Base-by-base conservation (phyloP, 2,888 invertebrate species). In the Halictus ligatus region DNA sequence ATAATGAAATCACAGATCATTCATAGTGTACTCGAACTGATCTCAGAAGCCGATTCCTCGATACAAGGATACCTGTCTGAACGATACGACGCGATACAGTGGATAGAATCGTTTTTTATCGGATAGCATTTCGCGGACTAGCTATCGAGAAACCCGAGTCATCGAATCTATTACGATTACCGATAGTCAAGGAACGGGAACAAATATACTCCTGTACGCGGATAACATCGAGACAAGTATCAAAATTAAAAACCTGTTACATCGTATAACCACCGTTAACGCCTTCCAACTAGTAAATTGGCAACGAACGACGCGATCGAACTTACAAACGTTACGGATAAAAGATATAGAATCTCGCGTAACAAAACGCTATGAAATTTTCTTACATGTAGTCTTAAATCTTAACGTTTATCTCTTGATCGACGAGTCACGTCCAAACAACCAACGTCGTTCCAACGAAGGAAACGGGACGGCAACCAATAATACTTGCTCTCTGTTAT, bases 1-100 rank as follows among this genome's bases (percentile, higher is more conserved):
- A 92, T 93, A 91, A 89, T 90, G 92, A 92, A 93, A 93, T 93
- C 92, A 93, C 93, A 29, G 43, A 72, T 15, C 6, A 15, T n/a
- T 21, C 67, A 75, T 5, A 4, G 1, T 29, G 40, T 29, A 76
- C 29, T 60, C 35, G 29, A 64, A 48, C 18, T 46, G 46, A 64
- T 64, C 29, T 13, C 12, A 12, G 3, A 12, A 60, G 71, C 60
- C 29, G 13, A 75, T 86, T 76, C 80, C 46, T 67, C 69, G 54
- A n/a, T 64, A 25, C 7, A 75, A 29, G 40, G 18, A 43, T 58
- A n/a, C 35, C 12, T 35, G 46, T 69, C n/a, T 72, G 2, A 54
- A 50, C 8, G 72, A 73, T 78, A 50, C 64, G 25, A 69, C 78
- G 29, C 8, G n/a, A 75, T 60, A 74, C n/a, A 71, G 69, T 54